Evolutionary conservation across 2,113 vertebrate species (phyloP).

Genomic region (Loxodonta africana): DNA sequence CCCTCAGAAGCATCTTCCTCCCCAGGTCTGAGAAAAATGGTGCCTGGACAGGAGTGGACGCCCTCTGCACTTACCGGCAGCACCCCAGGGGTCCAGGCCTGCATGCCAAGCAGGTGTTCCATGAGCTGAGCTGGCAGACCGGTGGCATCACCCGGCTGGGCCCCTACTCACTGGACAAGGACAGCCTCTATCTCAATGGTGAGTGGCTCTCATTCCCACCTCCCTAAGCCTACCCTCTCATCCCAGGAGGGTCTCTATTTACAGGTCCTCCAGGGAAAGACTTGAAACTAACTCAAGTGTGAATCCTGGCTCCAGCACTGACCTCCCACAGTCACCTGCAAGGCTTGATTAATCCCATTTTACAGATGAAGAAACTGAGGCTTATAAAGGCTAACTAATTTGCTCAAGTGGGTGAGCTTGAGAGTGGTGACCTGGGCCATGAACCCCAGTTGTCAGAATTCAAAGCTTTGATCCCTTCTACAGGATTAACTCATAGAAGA

Average conservation of each 20-base stretch:
- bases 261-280: not conserved
- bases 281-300: not conserved
- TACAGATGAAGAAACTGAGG: not conserved
- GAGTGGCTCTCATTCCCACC: not conserved
- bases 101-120: slow-evolving; percentile 75
- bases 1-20: not conserved
- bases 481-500: not conserved
- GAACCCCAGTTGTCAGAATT: not conserved
- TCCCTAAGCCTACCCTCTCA: not conserved
- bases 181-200: slow-evolving; percentile 85
- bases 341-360: not conserved
- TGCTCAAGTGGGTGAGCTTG: not conserved
- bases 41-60: slow-evolving; percentile 72
- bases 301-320: not conserved
- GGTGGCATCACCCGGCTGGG: slow-evolving; percentile 74
- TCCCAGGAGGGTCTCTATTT: not conserved
- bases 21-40: slow-evolving; percentile 73
- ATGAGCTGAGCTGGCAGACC: slow-evolving; percentile 77
- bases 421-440: not conserved
- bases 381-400: not conserved
- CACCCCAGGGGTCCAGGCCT: not conserved
- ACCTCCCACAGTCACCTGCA: not conserved
- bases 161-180: slow-evolving; percentile 83
- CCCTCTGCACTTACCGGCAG: slow-evolving; percentile 78
- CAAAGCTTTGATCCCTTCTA: fast-evolving